phyloP scores from a whole-genome alignment of 2,113 vertebrate genomes.

The Hylia prasina region DNA sequence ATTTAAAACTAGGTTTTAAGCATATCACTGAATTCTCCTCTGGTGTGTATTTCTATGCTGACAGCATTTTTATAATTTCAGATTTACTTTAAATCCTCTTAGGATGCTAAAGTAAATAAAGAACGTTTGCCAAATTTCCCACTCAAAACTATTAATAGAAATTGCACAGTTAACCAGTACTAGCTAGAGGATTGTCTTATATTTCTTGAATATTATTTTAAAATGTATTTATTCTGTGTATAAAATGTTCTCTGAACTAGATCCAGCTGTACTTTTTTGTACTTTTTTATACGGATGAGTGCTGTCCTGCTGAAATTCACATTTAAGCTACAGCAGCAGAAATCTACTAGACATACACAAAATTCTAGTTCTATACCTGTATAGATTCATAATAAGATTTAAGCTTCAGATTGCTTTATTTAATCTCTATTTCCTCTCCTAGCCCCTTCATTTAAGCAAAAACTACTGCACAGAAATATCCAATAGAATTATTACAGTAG shows the following conservation, averaged over 20 bases:
- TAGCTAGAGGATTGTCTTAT: neutral
- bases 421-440: neutral
- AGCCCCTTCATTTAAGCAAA: neutral
- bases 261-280: neutral
- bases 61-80: constrained; percentile 1
- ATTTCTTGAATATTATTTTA: neutral
- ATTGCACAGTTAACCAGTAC: neutral
- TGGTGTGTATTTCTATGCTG: neutral
- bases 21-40: neutral
- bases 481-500: neutral
- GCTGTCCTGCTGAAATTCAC: neutral
- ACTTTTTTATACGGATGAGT: neutral
- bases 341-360: neutral
- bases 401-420: neutral
- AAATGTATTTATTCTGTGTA: neutral
- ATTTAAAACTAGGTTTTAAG: constrained; percentile 14
- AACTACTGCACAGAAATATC: neutral
- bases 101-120: neutral
- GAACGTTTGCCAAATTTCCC: neutral
- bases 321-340: neutral
- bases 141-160: constrained; percentile 1
- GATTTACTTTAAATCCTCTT: constrained; percentile 49
- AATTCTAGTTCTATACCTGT: neutral
- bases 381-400: neutral
- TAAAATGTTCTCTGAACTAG: neutral